A percentile compares a stretch with the other conserved stretches of the same genome.
Conservation (phyloP, 2,888 invertebrate genomes). For the Sussaba pulchella region DNA sequence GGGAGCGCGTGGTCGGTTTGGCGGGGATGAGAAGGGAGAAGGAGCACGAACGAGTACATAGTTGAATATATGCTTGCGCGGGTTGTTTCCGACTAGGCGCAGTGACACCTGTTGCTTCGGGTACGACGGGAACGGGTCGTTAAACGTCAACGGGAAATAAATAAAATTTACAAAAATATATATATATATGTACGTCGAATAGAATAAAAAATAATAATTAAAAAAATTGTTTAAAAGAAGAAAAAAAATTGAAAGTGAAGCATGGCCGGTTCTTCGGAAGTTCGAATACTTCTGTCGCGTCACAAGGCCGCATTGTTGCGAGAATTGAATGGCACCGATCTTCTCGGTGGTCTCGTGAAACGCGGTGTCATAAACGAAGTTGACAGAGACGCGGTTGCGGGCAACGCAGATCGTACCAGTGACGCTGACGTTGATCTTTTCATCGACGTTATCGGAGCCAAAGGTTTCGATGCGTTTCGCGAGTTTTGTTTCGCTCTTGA, state of each 20-base stretch:
- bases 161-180: too few species aligned
- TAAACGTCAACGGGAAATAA: too few species aligned
- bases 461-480: slow-evolving; percentile 79
- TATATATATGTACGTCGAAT: too few species aligned
- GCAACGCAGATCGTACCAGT: slow-evolving; percentile 72
- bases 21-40: slow-evolving; percentile 63
- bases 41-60: slow-evolving; percentile 50
- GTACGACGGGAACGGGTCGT: slow-evolving; percentile 48
- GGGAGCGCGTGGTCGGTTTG: slow-evolving; percentile 48
- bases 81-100: slow-evolving; percentile 68
- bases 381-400: slow-evolving; percentile 85
- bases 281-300: slow-evolving; percentile 87
- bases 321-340: slow-evolving; percentile 87
- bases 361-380: slow-evolving; percentile 88
- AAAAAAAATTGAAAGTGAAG: slow-evolving; percentile 57
- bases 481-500: slow-evolving; percentile 80
- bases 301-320: slow-evolving; percentile 88
- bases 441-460: slow-evolving; percentile 78
- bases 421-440: slow-evolving; percentile 78
- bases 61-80: slow-evolving; percentile 49
- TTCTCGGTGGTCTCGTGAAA: slow-evolving; percentile 88
- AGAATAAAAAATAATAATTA: too few species aligned
- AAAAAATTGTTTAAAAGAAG: too few species aligned
- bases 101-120: slow-evolving; percentile 77
- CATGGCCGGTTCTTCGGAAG: slow-evolving; percentile 86